A percentile compares a stretch with the other conserved stretches of the same genome.
Evolutionary conservation across 2,888 invertebrate genomes (phyloP).

Genomic region (Dimorphilus gyrociliatus): DNA sequence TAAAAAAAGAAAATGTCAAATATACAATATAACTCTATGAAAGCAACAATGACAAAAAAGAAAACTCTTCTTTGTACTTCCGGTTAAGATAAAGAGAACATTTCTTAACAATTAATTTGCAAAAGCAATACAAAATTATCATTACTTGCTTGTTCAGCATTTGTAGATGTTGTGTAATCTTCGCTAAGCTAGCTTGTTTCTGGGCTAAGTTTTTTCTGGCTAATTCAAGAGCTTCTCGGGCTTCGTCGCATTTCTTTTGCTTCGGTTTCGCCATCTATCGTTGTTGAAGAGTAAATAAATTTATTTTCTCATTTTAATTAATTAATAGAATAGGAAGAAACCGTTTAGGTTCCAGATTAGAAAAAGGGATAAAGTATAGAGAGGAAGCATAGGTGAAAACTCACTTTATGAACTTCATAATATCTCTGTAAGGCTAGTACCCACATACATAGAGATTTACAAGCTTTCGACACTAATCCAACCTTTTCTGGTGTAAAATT

Average conservation of each 20-base stretch:
- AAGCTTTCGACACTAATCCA: constrained; percentile 30
- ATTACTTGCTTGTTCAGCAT: constrained; percentile 27
- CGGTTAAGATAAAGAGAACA: too few species aligned
- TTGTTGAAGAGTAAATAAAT: constrained; percentile 1
- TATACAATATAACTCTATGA: too few species aligned
- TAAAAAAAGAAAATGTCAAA: too few species aligned
- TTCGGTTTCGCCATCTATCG: constrained; percentile 36
- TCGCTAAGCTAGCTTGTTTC: constrained; percentile 31
- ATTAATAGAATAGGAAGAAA: not conserved
- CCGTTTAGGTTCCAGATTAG: not conserved
- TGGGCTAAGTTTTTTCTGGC: constrained; percentile 27
- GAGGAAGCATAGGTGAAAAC: too few species aligned
- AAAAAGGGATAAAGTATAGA: not conserved
- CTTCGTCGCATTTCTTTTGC: constrained; percentile 31
- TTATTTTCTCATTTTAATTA: not conserved
- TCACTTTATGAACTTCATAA: constrained; percentile 34
- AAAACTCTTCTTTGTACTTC: too few species aligned
- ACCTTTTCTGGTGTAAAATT: constrained; percentile 34
- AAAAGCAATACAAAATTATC: too few species aligned
- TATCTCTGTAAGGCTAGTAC: constrained; percentile 35
- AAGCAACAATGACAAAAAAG: too few species aligned
- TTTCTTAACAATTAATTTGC: too few species aligned
- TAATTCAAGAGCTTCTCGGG: constrained; percentile 30
- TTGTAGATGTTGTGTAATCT: constrained; percentile 31
- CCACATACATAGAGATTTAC: constrained; percentile 36